Evolutionary conservation across 1,140 invertebrate genomes (phyloP), one percentile per base, ranked within the genome.

Genomic region (Pollicipes pollicipes): DNA sequence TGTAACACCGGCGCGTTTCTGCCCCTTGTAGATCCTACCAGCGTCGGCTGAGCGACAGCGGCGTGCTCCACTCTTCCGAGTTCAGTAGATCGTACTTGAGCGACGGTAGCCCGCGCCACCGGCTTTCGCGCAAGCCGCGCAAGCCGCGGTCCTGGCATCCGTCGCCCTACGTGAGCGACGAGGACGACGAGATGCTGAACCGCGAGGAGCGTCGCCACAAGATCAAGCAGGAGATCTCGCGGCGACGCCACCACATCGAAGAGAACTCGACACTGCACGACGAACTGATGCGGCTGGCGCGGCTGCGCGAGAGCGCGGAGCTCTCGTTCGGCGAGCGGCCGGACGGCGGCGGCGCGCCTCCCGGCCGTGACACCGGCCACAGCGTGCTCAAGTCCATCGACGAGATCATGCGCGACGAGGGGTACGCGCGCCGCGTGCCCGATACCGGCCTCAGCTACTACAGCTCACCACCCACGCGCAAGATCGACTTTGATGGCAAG

Each of bases 171-270:
- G 81, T 80, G 29, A 81, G 81, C 69, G 83, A 83, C 73, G 80
- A 81, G 72, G 80, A 81, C 66, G 79, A 80, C 68, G 79, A 83
- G 69, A 75, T 81, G 68, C 72, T 82, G 30, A 81, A 76, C 28
- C 73, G 83, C 3, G 85, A 86, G 76, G 83, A 86, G 74, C 85
- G 85, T 75, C 85, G 85, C 73, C 81, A 83, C 24, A 81, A 84
- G 73, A 83, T 87, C 67, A 85, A 86, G 76, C 83, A 84, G 21
- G 86, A 87, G 77, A 87, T 87, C 71, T 84, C 85, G 6, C 79
- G 85, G 37, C 76, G 86, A 4, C 80, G 85, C 69, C 81, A 82
- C 71, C 84, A 86, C 75, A 83, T 87, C n/a, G 84, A 86, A 75
- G 84, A 86, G 73, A 83, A 84, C 69, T 81, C 83, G 10, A 78